Evolutionary conservation across 1,140 invertebrate genomes (phyloP), one percentile per base, ranked within the genome.

Genomic region (Aradophagus sp.): DNA sequence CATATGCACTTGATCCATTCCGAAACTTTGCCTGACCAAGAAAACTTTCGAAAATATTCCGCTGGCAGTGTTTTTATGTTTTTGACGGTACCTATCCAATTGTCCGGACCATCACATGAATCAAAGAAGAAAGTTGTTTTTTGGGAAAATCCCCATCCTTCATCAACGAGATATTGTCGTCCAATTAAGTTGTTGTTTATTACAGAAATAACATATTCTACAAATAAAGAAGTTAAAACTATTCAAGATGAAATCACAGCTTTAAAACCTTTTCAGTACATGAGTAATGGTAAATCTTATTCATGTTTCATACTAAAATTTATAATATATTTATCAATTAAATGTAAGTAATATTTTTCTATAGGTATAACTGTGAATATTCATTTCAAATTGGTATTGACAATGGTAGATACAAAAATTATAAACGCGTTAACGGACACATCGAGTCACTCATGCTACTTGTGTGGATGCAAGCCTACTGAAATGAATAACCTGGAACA

Each of bases 391-490:
- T 1, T 44, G 41, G 2, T 29, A 2, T 29, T 44, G 15, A 44
- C 41, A 15, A n/a, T n/a, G n/a, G n/a, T n/a, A n/a, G n/a, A n/a
- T n/a, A n/a, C n/a, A n/a, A 44, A 26, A 5, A 27, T 23, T 23
- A 23, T 23, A 5, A 5, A 23, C 20, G 4, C 8, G 20, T 23
- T n/a, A n/a, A n/a, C n/a, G n/a, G n/a, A n/a, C n/a, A n/a, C n/a
- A n/a, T n/a, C n/a, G n/a, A n/a, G n/a, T n/a, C n/a, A n/a, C n/a
- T n/a, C n/a, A n/a, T n/a, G n/a, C n/a, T n/a, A n/a, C n/a, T n/a
- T n/a, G n/a, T n/a, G n/a, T 23, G 45, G 45, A n/a, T 34, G 31
- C 17, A 48, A 48, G 19, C 32, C 45, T 10, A 48, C 45, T 1
- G 31, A 48, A 38, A 27, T 52, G 17, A 52, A 52, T 11, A 13